Conservation (phyloP, 2,888 invertebrate genomes). For the Itoplectis maculator region DNA sequence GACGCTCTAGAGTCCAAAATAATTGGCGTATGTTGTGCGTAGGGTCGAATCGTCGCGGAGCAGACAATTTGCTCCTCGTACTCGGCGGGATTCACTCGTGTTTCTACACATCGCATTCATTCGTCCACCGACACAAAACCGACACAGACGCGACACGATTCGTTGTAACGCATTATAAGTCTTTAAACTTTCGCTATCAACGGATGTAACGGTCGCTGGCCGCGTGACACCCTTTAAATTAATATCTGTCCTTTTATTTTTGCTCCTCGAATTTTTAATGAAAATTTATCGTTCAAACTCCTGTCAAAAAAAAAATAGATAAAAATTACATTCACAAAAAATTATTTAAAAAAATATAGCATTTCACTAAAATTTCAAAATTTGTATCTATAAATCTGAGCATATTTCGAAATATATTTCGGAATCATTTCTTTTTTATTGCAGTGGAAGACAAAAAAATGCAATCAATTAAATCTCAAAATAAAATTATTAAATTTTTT, state of each 20-base stretch:
- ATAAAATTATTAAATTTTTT: too few relatives aligned
- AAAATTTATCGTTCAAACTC: too few relatives aligned
- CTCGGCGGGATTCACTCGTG: conserved; percentile 45
- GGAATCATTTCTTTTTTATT: too few relatives aligned
- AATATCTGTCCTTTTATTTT: not conserved
- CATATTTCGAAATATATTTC: too few relatives aligned
- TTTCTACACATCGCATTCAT: conserved; percentile 35
- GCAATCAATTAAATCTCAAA: too few relatives aligned
- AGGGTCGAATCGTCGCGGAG: conserved; percentile 58
- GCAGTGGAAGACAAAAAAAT: too few relatives aligned
- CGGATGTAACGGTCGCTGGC: conserved; percentile 49
- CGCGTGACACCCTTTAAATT: not conserved
- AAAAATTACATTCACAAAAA: too few relatives aligned
- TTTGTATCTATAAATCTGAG: too few relatives aligned
- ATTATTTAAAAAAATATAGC: too few relatives aligned
- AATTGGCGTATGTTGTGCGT: conserved; percentile 61
- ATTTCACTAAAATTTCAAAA: too few relatives aligned
- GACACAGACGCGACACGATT: too few relatives aligned
- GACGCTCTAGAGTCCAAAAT: conserved; percentile 56
- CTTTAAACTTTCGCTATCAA: conserved; percentile 30
- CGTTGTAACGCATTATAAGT: conserved; percentile 22
- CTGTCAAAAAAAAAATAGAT: too few relatives aligned
- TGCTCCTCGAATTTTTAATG: not conserved
- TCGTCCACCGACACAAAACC: not conserved
- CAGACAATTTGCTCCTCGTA: conserved; percentile 63